Evolutionary conservation across 1,140 invertebrate genomes (phyloP), one percentile per base, ranked within the genome.

Genomic region (Mercenaria mercenaria): DNA sequence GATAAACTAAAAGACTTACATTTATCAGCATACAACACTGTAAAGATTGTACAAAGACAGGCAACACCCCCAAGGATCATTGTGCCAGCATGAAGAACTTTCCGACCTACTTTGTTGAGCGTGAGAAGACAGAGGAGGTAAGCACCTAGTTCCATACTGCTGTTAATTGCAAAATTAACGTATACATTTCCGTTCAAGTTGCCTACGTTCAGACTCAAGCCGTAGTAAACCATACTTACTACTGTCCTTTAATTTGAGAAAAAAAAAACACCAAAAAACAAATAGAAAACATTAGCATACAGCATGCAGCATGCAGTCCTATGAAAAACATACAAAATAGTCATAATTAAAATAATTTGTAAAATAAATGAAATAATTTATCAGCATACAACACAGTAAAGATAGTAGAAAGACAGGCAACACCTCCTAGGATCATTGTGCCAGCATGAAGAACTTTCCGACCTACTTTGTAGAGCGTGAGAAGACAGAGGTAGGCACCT

Each of bases 131-230:
- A 95, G 91, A 98, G 97, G 0, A 96, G 96, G 92, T 98, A 98
- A 1, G 97, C 97, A 0, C 98, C 97, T 85, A 98, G 96, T 96
- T 98, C 98, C 3, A 98, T 97, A 2, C 97, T 94, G 1, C 97
- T 97, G n/a, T 72, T 79, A 1, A 94, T 61, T 15, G 90, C 37
- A 77, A 92, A 92, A 88, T 94, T 94, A n/a, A 92, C 64, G 89
- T 96, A 96, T 87, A 95, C 77, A 88, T 91, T 82, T 34, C 94
- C 90, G n/a, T 88, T 90, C 20, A 95, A 87, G 47, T 91, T 91
- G 20, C 91, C 92, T 4, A 89, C 89, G 76, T 92, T 91, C 90
- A 94, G 94, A 92, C 96, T 97, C 97, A 98, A 94, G 97, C 98
- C 94, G 97, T 97, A 94, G 23, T 92, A 91, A 20, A 89, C 97